A percentile compares a stretch with the other conserved stretches of the same genome.
Evolutionary conservation across 2,888 invertebrate species (phyloP).

Genomic region (Chrysopilus asiliformis): DNA sequence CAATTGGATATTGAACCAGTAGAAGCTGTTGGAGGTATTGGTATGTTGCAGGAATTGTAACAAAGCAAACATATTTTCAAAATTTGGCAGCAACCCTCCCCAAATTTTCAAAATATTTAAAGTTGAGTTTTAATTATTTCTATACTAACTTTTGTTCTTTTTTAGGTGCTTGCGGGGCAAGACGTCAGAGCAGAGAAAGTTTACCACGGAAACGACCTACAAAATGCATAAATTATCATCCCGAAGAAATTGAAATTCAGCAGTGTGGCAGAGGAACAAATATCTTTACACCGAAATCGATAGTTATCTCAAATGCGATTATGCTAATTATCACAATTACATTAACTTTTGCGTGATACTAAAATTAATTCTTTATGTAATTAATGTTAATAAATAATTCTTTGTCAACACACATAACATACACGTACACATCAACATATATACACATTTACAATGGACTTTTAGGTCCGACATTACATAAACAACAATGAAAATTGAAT

Average conservation of each 20-base stretch:
- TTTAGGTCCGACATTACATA: no score
- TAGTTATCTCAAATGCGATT: conserved; percentile 26
- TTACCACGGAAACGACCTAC: conserved; percentile 60
- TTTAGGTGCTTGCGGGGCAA: conserved; percentile 37
- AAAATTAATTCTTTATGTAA: no score
- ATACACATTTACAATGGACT: no score
- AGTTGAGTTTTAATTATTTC: conserved; percentile 3
- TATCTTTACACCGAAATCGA: conserved; percentile 23
- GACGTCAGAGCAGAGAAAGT: conserved; percentile 48
- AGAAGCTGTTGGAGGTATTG: conserved; percentile 47
- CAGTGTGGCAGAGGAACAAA: conserved; percentile 33
- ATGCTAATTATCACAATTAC: conserved; percentile 28
- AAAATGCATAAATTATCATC: conserved; percentile 80
- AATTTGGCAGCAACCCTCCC: no score
- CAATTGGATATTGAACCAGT: conserved; percentile 68
- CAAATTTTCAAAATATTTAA: no score
- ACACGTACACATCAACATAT: no score
- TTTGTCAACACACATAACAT: no score
- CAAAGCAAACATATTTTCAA: no score
- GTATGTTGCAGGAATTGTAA: no score
- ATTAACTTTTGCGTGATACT: conserved; percentile 34
- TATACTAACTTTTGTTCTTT: neutral
- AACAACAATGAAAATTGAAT: no score
- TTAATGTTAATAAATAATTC: no score
- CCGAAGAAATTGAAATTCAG: conserved; percentile 50